phyloP scores from a whole-genome alignment of 2,113 vertebrate genomes.

The Aptenodytes forsteri region DNA sequence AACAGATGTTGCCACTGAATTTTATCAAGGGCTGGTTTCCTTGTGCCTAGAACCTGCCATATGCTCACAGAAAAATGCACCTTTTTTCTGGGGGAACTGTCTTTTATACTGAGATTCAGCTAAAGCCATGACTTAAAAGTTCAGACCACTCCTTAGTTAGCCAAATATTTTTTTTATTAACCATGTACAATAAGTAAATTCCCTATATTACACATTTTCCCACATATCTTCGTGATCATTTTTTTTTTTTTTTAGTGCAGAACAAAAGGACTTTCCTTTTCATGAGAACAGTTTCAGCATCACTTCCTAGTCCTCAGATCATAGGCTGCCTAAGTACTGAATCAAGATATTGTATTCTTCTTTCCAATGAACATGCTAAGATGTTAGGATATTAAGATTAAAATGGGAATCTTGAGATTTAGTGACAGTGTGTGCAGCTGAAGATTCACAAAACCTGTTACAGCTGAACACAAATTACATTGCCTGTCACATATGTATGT shows the following conservation, averaged over 20 bases:
- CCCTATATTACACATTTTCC: not conserved
- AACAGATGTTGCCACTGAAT: conserved; percentile 31
- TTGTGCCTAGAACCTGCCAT: conserved; percentile 10
- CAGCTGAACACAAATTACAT: not conserved
- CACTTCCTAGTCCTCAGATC: not conserved
- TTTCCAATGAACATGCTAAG: not conserved
- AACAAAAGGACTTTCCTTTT: not conserved
- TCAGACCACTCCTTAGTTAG: not conserved
- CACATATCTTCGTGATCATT: not conserved
- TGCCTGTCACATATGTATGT: not conserved
- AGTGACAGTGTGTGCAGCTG: not conserved
- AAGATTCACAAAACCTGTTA: not conserved
- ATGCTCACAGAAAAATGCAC: not conserved
- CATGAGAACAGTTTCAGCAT: not conserved
- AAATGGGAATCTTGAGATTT: not conserved
- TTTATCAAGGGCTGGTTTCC: not conserved
- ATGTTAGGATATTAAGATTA: not conserved
- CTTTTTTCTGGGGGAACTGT: not conserved
- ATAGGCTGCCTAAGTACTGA: not conserved
- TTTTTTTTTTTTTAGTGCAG: not conserved
- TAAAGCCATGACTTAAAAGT: not conserved
- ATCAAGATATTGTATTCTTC: not conserved
- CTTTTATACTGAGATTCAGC: not conserved
- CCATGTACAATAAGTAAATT: not conserved
- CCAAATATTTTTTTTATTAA: not conserved